These are phyloP conservation scores for Lanistes nyassanus DNA, from an alignment of 1,140 invertebrate genomes.

Conservation along the genomic window DNA sequence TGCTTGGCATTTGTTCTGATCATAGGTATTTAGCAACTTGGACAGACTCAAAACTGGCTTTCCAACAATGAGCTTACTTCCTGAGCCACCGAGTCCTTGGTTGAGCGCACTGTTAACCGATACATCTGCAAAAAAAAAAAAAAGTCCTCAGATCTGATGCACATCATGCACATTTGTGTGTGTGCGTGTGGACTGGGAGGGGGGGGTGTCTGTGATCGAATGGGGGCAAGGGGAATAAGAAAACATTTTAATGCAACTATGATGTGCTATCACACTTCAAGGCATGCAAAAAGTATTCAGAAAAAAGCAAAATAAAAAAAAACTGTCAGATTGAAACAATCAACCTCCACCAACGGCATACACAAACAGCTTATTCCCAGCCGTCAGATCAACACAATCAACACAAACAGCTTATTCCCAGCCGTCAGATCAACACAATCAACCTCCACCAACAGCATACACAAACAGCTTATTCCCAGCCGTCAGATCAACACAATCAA, in stretches of 20 bases:
- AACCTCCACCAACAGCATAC: too few species aligned
- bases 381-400: too few species aligned
- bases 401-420: too few species aligned
- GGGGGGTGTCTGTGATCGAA: neutral
- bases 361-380: too few species aligned
- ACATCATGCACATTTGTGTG: neutral
- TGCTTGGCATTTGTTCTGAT: neutral
- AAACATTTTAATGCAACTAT: neutral
- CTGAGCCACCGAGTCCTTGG: slow-evolving; percentile 90
- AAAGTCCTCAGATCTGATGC: too few species aligned
- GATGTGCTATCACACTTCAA: neutral
- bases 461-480: too few species aligned
- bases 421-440: too few species aligned
- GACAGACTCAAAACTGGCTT: slow-evolving; percentile 60
- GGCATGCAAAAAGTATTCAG: neutral
- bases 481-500: too few species aligned
- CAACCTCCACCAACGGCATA: too few species aligned
- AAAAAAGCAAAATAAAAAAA: too few species aligned
- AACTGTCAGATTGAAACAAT: too few species aligned
- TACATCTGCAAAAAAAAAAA: slow-evolving; percentile 83
- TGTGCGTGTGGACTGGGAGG: neutral
- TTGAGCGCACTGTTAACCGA: slow-evolving; percentile 94
- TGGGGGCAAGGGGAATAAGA: neutral
- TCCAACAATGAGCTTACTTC: slow-evolving; percentile 66
- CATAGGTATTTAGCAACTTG: neutral